These are phyloP conservation scores for Lacerta viridis DNA, from an alignment of 2,797 vertebrate genomes.

Conservation along the genomic window DNA sequence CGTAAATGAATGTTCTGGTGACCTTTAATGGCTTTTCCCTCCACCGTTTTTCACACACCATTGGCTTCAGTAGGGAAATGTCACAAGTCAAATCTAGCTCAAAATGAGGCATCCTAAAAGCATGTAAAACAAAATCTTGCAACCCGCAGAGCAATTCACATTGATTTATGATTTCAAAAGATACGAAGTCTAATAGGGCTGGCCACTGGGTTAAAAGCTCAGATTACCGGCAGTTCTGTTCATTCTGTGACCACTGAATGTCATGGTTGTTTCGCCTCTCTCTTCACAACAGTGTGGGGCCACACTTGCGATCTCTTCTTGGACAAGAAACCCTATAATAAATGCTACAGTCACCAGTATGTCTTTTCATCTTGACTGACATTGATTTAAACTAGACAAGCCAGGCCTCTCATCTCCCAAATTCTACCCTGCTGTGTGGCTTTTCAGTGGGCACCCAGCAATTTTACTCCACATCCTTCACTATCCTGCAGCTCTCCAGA, in stretches of 20 bases:
- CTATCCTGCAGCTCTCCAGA: background rate
- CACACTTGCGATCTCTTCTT: background rate
- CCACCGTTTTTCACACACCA: conserved; percentile 16
- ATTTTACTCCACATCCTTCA: too few species aligned
- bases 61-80: conserved; percentile 23
- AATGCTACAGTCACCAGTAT: background rate
- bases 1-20: background rate
- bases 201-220: conserved; percentile 9
- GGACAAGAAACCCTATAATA: background rate
- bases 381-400: background rate
- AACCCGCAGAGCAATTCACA: conserved; percentile 18
- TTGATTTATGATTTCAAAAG: conserved; percentile 23
- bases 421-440: too few species aligned
- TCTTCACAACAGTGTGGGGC: background rate
- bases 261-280: background rate
- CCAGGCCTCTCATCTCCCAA: too few species aligned
- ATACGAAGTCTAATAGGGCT: conserved; percentile 1
- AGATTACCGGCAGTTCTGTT: background rate
- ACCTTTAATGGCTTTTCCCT: background rate
- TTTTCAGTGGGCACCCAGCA: too few species aligned
- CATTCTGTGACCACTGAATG: background rate
- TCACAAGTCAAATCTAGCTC: background rate
- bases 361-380: background rate
- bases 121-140: background rate
- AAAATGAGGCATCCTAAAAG: background rate